Percentiles rank a stretch among this genome's conserved stretches.
These are phyloP conservation scores for Aurelia aurita complex sp. Pacific DNA, from an alignment of 30 jellyfish, hydroid and myxozoan species.

Conservation along the genomic window DNA sequence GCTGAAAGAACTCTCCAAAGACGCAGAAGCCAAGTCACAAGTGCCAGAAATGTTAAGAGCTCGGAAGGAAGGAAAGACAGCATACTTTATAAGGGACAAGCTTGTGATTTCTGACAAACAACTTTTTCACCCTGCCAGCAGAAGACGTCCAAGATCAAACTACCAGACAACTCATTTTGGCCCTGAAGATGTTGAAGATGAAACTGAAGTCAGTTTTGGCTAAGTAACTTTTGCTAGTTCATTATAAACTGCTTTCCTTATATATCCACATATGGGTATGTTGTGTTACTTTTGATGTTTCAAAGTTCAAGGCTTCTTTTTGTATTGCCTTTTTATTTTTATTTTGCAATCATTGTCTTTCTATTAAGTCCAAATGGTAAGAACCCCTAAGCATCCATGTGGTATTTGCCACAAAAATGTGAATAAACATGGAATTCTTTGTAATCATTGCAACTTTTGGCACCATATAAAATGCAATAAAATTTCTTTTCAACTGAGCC, in stretches of 20 bases:
- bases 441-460: too few species aligned
- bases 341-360: too few species aligned
- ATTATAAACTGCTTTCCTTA: too few species aligned
- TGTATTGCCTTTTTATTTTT: background rate
- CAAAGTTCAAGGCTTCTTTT: slow-evolving; percentile 4
- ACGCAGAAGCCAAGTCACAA: slow-evolving; percentile 1
- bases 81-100: slow-evolving; percentile 48
- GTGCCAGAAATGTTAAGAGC: slow-evolving; percentile 42
- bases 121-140: background rate
- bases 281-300: background rate
- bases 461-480: too few species aligned
- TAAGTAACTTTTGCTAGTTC: background rate
- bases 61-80: slow-evolving; percentile 38
- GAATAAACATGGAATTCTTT: too few species aligned
- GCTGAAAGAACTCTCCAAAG: slow-evolving; percentile 45
- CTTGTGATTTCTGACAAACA: slow-evolving; percentile 19
- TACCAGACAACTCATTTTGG: slow-evolving; percentile 31
- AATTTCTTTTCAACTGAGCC: too few species aligned
- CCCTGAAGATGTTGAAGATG: slow-evolving; percentile 44
- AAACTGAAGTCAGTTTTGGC: slow-evolving; percentile 35
- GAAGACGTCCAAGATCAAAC: slow-evolving; percentile 13
- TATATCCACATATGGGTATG: too few species aligned
- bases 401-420: too few species aligned
- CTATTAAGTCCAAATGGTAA: too few species aligned
- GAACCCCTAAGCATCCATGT: too few species aligned